Percentiles rank a stretch among this genome's conserved stretches.
These are phyloP conservation scores for Phoeniculus purpureus DNA, from an alignment of 2,797 vertebrate genomes.

Conservation along the genomic window DNA sequence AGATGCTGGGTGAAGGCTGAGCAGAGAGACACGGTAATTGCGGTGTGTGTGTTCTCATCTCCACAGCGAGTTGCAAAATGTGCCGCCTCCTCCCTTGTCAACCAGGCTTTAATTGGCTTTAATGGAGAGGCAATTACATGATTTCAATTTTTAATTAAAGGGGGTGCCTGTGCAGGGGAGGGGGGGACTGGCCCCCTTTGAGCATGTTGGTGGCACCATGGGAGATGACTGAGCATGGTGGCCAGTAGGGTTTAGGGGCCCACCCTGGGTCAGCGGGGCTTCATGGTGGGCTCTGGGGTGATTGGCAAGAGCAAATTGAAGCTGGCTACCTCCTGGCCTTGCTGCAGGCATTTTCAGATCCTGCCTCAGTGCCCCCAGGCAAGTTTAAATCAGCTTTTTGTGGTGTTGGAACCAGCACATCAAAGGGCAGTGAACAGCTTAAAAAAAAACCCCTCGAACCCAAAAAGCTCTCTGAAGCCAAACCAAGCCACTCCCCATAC, in stretches of 20 bases:
- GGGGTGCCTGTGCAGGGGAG: background rate
- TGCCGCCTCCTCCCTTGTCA: conserved; percentile 62
- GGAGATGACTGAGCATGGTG: background rate
- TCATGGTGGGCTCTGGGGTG: background rate
- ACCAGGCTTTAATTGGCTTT: conserved; percentile 63
- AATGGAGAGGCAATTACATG: conserved; percentile 67
- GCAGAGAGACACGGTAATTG: conserved; percentile 54
- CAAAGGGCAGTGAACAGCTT: background rate
- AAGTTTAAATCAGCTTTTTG: background rate
- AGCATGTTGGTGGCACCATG: background rate
- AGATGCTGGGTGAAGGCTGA: conserved; percentile 11
- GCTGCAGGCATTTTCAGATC: background rate
- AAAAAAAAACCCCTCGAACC: background rate
- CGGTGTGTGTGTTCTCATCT: conserved; percentile 31
- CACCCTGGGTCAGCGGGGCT: background rate
- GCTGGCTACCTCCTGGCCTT: background rate
- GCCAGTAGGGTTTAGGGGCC: background rate
- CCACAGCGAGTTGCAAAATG: conserved; percentile 53
- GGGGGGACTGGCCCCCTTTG: background rate
- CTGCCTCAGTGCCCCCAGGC: background rate
- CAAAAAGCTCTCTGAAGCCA: background rate
- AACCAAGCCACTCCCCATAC: background rate
- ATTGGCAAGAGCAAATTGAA: background rate
- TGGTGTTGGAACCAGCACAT: background rate
- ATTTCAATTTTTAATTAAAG: conserved; percentile 69